Evolutionary conservation across 1,140 invertebrate species (phyloP).

Genomic region (Venturia canescens): DNA sequence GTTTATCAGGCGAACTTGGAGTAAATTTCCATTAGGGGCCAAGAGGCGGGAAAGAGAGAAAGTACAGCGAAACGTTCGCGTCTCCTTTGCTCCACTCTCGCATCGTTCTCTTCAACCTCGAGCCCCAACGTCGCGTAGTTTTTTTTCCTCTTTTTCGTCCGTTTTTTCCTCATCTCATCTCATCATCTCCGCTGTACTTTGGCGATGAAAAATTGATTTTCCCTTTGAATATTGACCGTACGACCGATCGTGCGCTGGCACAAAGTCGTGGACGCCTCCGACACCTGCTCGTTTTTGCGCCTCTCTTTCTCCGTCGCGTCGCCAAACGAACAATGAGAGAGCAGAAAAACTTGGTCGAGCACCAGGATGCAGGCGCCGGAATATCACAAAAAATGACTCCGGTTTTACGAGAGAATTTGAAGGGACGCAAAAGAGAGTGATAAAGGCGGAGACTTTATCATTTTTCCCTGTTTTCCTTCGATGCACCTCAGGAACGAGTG

Average conservation of each 20-base stretch:
- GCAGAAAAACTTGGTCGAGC: neutral
- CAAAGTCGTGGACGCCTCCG: neutral
- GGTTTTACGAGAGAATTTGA: neutral
- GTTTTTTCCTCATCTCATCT: constrained; percentile 17
- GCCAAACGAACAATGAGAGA: constrained; percentile 16
- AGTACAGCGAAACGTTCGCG: neutral
- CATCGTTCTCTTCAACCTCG: constrained; percentile 26
- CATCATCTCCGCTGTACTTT: constrained; percentile 24
- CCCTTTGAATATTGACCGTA: constrained; percentile 20
- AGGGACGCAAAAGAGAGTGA: too few species aligned
- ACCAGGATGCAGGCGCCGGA: neutral
- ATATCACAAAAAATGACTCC: neutral
- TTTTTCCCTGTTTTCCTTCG: neutral
- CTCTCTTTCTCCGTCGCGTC: neutral
- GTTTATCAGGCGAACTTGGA: neutral
- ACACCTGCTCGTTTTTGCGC: neutral
- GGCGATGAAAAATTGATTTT: constrained; percentile 38
- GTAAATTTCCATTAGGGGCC: neutral
- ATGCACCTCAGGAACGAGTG: too few species aligned
- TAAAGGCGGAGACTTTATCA: too few species aligned
- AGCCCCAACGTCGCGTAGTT: constrained; percentile 36
- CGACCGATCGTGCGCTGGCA: neutral
- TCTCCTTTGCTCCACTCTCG: constrained; percentile 8
- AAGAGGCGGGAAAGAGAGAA: neutral
- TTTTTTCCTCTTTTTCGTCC: constrained; percentile 26